phyloP scores from a whole-genome alignment of 2,797 vertebrate genomes.

The Esox lucius region DNA sequence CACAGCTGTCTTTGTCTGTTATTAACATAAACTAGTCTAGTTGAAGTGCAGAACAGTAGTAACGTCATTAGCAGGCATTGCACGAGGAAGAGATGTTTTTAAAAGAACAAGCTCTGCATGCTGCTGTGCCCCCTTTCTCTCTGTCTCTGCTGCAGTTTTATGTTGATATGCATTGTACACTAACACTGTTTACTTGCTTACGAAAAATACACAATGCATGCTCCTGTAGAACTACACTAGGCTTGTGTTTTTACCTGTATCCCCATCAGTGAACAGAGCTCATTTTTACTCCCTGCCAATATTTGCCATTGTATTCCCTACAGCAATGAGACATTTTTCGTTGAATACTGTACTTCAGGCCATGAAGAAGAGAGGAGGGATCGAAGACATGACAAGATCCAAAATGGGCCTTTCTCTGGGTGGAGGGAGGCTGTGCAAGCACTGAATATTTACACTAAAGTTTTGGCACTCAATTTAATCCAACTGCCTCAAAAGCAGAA shows the following conservation, averaged over 20 bases:
- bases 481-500: constrained; percentile 93
- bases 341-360: constrained; percentile 73
- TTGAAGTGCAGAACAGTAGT: constrained; percentile 20
- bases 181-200: neutral
- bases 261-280: neutral
- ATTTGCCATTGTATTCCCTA: constrained; percentile 47
- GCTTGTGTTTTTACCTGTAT: neutral
- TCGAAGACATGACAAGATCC: no score
- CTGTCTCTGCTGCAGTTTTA: neutral
- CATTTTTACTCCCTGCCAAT: no score
- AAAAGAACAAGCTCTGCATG: neutral
- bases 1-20: neutral
- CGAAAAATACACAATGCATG: neutral
- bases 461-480: constrained; percentile 87
- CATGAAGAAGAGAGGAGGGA: neutral
- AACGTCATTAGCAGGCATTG: constrained; percentile 51
- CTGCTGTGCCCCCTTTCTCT: neutral
- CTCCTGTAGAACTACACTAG: neutral
- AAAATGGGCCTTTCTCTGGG: constrained; percentile 63
- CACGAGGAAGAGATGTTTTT: neutral
- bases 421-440: constrained; percentile 83
- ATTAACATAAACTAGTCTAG: constrained; percentile 38
- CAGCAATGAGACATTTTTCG: constrained; percentile 72
- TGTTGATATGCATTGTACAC: neutral
- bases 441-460: constrained; percentile 96